Base-by-base conservation (phyloP, 2,113 vertebrate genomes). In the Cricetomys ansorgei region DNA sequence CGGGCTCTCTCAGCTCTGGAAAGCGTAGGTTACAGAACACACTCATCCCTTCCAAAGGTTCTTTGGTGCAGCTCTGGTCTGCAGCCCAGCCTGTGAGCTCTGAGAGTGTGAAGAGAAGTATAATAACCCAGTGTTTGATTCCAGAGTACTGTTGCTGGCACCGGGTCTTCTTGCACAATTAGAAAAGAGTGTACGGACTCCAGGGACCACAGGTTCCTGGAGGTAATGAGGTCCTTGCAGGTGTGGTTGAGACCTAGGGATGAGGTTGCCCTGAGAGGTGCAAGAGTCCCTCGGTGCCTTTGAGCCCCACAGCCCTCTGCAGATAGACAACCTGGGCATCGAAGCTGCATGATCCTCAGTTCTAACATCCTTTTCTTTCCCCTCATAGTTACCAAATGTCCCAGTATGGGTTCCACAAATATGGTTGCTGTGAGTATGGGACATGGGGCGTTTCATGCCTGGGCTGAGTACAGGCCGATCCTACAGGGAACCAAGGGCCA, bases 11-110 rank as follows among this genome's bases (percentile, higher is more conserved):
- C 1, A 10, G 21, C 29, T 67, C 12, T 2, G 0, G 62, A 77
- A 31, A 4, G 7, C 31, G 13, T 7, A 4, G 40, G 23, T 55
- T 29, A 1, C 5, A 10, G n/a, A 31, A n/a, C 17, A 2, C 48
- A 62, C 37, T 48, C 31, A 25, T 77, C 11, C 1, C 34, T 3
- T 29, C 7, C 15, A 4, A 8, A 64, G 9, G 27, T 84, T 80
- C 37, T 57, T 29, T 16, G 1, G 2, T n/a, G 40, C 37, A 21
- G 34, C 64, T 55, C 77, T 77, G 37, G 29, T 16, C 79, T 55
- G 40, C 65, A 64, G 50, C 1, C 1, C 65, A 64, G 50, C 1
- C 1, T 57, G 67, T 59, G 27, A 79, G 43, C 19, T 31, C n/a
- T 0, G 34, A 65, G 83, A 29, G 53, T 23, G 34, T 27, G 3